These are phyloP conservation scores for Zaprionus gabonicus DNA, from an alignment of 1,140 invertebrate genomes.

Conservation along the genomic window DNA sequence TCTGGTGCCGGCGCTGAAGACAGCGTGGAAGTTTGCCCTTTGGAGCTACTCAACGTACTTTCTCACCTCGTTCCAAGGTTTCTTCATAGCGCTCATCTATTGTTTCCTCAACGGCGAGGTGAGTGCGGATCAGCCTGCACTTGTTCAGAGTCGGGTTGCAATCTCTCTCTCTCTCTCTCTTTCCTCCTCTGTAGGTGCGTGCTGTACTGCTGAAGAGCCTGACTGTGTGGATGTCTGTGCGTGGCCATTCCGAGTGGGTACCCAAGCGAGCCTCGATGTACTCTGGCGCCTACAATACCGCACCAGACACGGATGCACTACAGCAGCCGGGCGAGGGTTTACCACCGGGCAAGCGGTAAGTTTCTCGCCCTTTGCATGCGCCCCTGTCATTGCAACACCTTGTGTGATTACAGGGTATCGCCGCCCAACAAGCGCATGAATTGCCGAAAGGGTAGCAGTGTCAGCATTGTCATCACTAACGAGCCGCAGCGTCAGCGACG, in stretches of 20 bases:
- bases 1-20: constrained; percentile 89
- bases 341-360: constrained; percentile 51
- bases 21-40: constrained; percentile 89
- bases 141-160: neutral
- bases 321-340: constrained; percentile 52
- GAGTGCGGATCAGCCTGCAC: constrained; percentile 52
- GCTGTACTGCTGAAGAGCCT: constrained; percentile 86
- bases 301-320: constrained; percentile 75
- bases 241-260: constrained; percentile 84
- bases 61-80: constrained; percentile 93
- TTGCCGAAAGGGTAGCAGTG: constrained; percentile 54
- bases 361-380: no score
- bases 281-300: constrained; percentile 83
- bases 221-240: constrained; percentile 86
- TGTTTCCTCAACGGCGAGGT: constrained; percentile 96
- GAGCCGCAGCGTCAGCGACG: constrained; percentile 61
- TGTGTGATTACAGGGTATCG: constrained; percentile 43
- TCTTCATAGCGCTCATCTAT: constrained; percentile 93
- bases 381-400: neutral
- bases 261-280: constrained; percentile 85
- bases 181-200: constrained; percentile 84
- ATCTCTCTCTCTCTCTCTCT: neutral
- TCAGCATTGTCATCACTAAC: constrained; percentile 65
- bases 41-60: constrained; percentile 94
- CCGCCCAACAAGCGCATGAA: constrained; percentile 56